Base-by-base conservation (phyloP, 1,140 invertebrate species). In the Steinernema feltiae region DNA sequence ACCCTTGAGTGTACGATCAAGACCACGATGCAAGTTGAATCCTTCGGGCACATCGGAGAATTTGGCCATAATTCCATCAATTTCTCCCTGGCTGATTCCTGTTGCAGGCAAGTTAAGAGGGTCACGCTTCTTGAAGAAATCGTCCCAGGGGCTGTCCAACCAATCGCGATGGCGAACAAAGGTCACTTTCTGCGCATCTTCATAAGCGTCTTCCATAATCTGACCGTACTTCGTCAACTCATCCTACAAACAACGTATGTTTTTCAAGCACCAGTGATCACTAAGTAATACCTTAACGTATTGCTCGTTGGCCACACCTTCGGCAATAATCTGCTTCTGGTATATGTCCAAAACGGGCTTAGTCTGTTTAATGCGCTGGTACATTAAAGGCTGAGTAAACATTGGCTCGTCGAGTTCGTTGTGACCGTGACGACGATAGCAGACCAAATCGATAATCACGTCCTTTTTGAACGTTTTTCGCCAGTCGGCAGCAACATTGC, bases 321-420 rank as follows among this genome's bases (percentile, higher is more conserved):
- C 94, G 18, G 90, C 87, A 53, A 97, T 92, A 69, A 99, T 90
- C 83, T 94, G 92, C 32, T 94, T 91, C 7, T 93, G 91, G 87
- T 98, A 99, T 77, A 93, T 91, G 48, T 95, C 93, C 71, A 95
- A 85, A 12, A 90, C 91, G 30, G 91, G 91, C 79, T 91, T 91
- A n/a, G 91, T 94, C 70, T 92, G 90, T 76, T 89, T 90, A 79
- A 99, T 98, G 87, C 95, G 95, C 79, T 93, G 92, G 89, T 99
- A 99, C 97, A 99, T 99, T 21, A 98, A 90, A 2, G 96, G 97
- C 87, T 99, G 96, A 0, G 97, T 99, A 87, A 99, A 99, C 94
- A 97, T 98, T 0, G 97, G 96, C 87, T 99, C 95, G 88, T 99
- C 97, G 78, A 97, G 93, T 89, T 99, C 97, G 87, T 99, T 99